Evolutionary conservation across 2,797 vertebrate genomes (phyloP), one percentile per base, ranked within the genome.

Genomic region (Hoplostethus atlanticus): DNA sequence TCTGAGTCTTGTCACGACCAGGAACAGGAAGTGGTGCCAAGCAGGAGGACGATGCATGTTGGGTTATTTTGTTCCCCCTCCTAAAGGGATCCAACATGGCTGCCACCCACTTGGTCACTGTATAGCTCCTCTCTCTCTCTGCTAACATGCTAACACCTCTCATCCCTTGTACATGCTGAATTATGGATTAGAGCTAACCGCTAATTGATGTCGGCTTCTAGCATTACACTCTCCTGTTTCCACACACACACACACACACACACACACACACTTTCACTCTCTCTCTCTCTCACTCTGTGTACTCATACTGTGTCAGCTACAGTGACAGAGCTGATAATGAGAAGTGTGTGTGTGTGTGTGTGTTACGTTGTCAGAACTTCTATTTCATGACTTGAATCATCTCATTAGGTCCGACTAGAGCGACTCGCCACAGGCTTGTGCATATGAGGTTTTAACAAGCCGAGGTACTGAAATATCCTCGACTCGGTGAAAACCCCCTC

Each of bases 131-230:
- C 36, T 61, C 13, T 16, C 47, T 11, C 11, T 4, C 54, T 25
- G 53, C 77, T 66, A 70, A 77, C 78, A 68, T 58, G 69, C 67
- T 67, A 79, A 89, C 85, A 80, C 85, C 80, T 81, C 62, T 56
- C 68, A 83, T 75, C 65, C 69, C 16, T 84, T 21, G 79, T 85
- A 71, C 65, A 34, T 1, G 30, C 34, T 90, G 83, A 81, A 90
- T 90, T 70, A 91, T 90, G 65, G 61, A 92, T 84, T 74, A 81
- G 40, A 40, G 66, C 65, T 81, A 91, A 89, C 76, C 0, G 54
- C 74, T 81, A 31, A 89, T 89, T 67, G 12, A 76, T 77, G 70
- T 86, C 38, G 4, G 59, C 77, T 64, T 71, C 68, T 71, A 13
- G 50, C 57, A 46, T 70, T 66, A 12, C 16, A 0, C 17, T 73